Conservation (phyloP, 1,140 invertebrate genomes). For the Bombus sibiricus region DNA sequence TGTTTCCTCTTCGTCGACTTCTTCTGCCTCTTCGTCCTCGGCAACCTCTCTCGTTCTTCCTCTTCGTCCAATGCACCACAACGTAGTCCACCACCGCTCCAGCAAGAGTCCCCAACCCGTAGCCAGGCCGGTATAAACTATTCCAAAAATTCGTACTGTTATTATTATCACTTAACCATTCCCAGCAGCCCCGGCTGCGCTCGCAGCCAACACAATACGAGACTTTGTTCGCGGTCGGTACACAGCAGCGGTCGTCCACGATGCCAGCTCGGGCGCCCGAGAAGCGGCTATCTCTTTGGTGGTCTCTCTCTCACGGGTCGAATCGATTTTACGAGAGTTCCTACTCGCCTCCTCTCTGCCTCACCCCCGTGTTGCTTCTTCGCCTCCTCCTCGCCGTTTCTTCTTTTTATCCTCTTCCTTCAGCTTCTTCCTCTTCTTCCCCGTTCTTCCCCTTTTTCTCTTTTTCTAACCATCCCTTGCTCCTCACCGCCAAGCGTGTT, state of each 20-base stretch:
- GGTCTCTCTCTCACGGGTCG: slow-evolving; percentile 53
- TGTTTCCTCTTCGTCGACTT: not conserved
- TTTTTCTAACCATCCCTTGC: not conserved
- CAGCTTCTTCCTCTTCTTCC: not conserved
- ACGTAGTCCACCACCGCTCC: not conserved
- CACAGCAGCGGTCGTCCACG: slow-evolving; percentile 14
- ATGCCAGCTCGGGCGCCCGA: slow-evolving; percentile 19
- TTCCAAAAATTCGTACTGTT: slow-evolving; percentile 74
- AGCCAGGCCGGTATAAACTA: slow-evolving; percentile 63
- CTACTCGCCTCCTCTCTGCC: slow-evolving; percentile 14
- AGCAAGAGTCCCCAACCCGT: not conserved
- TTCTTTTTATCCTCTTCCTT: not conserved
- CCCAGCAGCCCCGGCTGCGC: slow-evolving; percentile 49
- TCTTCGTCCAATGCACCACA: not conserved
- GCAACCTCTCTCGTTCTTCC: slow-evolving; percentile 13
- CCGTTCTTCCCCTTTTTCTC: not conserved
- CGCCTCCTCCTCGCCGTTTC: not conserved
- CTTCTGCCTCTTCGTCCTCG: not conserved
- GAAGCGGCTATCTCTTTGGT: slow-evolving; percentile 54
- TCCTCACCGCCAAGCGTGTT: not conserved
- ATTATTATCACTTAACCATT: slow-evolving; percentile 73
- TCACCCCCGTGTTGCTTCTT: not conserved
- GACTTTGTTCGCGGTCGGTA: slow-evolving; percentile 69
- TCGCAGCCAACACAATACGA: slow-evolving; percentile 63
- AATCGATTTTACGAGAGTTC: slow-evolving; percentile 58